Percentiles rank a stretch among this genome's conserved stretches.
Evolutionary conservation across 1,140 invertebrate species (phyloP).

Genomic region (Nomia melanderi): DNA sequence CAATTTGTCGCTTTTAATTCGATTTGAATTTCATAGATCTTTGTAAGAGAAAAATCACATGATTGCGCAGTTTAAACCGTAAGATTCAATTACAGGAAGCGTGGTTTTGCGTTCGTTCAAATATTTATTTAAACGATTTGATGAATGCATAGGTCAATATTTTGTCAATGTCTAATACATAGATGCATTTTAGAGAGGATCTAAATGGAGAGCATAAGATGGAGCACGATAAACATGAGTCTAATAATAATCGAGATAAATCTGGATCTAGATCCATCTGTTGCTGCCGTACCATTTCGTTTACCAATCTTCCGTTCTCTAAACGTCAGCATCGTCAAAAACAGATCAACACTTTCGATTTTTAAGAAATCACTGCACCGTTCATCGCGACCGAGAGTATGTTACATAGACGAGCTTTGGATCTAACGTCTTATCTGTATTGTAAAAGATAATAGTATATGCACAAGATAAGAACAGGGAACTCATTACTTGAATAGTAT

Average conservation of each 20-base stretch:
- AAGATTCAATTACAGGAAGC: neutral
- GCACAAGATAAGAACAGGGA: conserved; percentile 7
- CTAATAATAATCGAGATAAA: conserved; percentile 45
- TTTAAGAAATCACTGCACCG: neutral
- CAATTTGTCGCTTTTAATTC: too few species aligned
- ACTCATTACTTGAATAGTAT: neutral
- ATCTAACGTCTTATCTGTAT: conserved; percentile 25
- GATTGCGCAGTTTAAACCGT: neutral
- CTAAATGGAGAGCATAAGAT: conserved; percentile 23
- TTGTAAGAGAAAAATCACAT: neutral
- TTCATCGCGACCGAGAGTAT: neutral
- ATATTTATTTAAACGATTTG: neutral
- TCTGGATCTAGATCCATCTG: conserved; percentile 25
- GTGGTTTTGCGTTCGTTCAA: neutral
- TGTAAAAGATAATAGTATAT: conserved; percentile 21
- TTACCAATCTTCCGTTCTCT: conserved; percentile 13
- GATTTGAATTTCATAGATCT: neutral
- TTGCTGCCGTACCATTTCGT: conserved; percentile 18
- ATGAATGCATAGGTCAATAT: neutral
- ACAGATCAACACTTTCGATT: neutral
- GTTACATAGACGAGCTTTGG: neutral
- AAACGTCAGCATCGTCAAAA: neutral
- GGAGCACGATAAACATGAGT: conserved; percentile 38
- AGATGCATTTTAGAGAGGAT: conserved; percentile 21
- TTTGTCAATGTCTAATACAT: conserved; percentile 15